Base-by-base conservation (phyloP, 1,140 invertebrate genomes). In the Danaus plexippus region DNA sequence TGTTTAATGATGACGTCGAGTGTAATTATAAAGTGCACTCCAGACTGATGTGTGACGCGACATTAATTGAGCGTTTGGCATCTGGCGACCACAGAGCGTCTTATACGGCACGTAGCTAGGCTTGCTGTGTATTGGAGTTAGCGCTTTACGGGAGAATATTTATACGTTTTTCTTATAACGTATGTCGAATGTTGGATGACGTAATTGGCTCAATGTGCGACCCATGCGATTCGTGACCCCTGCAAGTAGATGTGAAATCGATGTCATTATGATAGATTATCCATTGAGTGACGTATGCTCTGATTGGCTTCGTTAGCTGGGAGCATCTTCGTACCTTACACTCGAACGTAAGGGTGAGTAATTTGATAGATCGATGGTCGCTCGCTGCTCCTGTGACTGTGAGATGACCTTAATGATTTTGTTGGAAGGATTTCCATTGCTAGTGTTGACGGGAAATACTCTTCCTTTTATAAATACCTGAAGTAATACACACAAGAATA, bases 191-290 rank as follows among this genome's bases (percentile, higher is more conserved):
- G 22, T 32, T 8, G 22, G 22, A 32, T 32, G 41, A 49, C 46
- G n/a, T 59, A 44, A 54, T 59, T 71, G 66, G 65, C 67, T 56
- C 67, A 63, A 69, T 58, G 69, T 71, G 57, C 62, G 63, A 67
- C 42, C 15, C 52, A n/a, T 32, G 22, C 22, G 22, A 32, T 32
- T 32, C 42, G 61, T 64, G 64, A 74, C 54, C 64, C 59, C 51
- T 44, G 45, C 54, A 54, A 67, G 65, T 69, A 71, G 77, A 82
- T 79, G 75, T 71, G 71, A 77, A 79, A 80, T 80, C 75, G 74
- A 82, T 78, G 79, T 80, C 76, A 80, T 82, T 78, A 85, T 83
- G 80, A 85, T 79, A 82, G 82, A 81, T 85, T 81, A 85, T 82
- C 71, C 63, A 61, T 70, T 71, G 69, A 71, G 72, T 63, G 62